Evolutionary conservation across 2,113 vertebrate genomes (phyloP).

Genomic region (Notothenia coriiceps): DNA sequence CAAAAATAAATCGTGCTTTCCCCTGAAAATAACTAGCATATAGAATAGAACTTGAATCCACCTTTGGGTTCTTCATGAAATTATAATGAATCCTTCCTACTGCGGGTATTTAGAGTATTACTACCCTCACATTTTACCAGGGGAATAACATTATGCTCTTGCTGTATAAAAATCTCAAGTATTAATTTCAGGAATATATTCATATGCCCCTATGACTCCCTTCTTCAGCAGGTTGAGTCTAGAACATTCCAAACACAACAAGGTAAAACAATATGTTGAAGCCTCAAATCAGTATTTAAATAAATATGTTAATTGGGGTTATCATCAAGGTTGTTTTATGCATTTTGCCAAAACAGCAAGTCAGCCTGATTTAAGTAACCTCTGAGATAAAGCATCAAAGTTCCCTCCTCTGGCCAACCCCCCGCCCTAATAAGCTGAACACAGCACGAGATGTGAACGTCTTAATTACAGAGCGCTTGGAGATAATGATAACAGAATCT

Average conservation of each 20-base stretch:
- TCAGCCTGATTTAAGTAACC: constrained; percentile 57
- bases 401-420: constrained; percentile 53
- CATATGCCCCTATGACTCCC: not conserved
- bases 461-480: constrained; percentile 66
- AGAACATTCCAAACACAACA: constrained; percentile 5
- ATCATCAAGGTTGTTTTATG: constrained; percentile 36
- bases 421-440: constrained; percentile 53
- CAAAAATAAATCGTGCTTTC: not conserved
- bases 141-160: not conserved
- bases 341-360: constrained; percentile 55
- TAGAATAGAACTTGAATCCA: not conserved
- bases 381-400: constrained; percentile 67
- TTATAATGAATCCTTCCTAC: not conserved
- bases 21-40: too few relatives aligned
- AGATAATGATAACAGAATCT: constrained; percentile 57
- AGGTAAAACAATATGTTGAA: not conserved
- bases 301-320: constrained; percentile 59
- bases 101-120: not conserved
- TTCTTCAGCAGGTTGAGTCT: constrained; percentile 8
- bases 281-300: constrained; percentile 27
- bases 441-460: constrained; percentile 56
- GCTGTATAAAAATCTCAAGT: not conserved
- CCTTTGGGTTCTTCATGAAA: not conserved
- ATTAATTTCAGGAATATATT: not conserved
- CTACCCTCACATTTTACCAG: not conserved